phyloP scores from a whole-genome alignment of 2,888 invertebrate species.

The Pharmacophagus antenor region DNA sequence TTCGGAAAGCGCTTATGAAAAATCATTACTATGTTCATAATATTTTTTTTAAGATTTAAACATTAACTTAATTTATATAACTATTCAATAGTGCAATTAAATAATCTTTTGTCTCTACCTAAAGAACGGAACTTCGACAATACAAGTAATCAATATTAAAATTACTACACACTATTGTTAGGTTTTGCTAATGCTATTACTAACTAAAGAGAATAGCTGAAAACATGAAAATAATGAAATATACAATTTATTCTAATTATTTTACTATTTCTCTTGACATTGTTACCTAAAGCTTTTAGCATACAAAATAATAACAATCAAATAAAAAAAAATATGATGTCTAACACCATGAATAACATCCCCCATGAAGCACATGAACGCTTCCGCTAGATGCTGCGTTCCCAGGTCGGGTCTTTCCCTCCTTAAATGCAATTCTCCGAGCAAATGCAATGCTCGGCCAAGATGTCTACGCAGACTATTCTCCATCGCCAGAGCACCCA shows the following conservation, averaged over 20 bases:
- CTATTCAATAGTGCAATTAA: neutral
- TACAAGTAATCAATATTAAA: too few relatives aligned
- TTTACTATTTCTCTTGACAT: neutral
- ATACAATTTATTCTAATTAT: neutral
- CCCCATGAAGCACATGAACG: constrained; percentile 71
- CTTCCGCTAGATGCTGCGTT: constrained; percentile 67
- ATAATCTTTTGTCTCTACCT: too few relatives aligned
- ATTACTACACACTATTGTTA: too few relatives aligned
- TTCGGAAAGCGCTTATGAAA: neutral
- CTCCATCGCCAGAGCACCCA: constrained; percentile 70
- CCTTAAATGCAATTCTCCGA: constrained; percentile 68
- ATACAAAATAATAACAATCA: neutral
- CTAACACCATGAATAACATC: constrained; percentile 48
- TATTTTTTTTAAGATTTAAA: neutral
- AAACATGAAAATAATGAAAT: neutral
- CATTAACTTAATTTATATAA: neutral
- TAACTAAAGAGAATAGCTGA: too few relatives aligned
- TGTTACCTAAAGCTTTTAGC: neutral
- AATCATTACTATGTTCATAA: neutral
- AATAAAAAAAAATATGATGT: neutral
- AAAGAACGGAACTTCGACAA: too few relatives aligned
- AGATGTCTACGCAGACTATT: constrained; percentile 56
- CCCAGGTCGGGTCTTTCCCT: constrained; percentile 67
- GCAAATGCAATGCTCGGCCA: constrained; percentile 64
- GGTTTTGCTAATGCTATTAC: too few relatives aligned